These are phyloP conservation scores for Imbricaverruca yamaguchii DNA, from an alignment of 2,888 invertebrate genomes.

Conservation along the genomic window DNA sequence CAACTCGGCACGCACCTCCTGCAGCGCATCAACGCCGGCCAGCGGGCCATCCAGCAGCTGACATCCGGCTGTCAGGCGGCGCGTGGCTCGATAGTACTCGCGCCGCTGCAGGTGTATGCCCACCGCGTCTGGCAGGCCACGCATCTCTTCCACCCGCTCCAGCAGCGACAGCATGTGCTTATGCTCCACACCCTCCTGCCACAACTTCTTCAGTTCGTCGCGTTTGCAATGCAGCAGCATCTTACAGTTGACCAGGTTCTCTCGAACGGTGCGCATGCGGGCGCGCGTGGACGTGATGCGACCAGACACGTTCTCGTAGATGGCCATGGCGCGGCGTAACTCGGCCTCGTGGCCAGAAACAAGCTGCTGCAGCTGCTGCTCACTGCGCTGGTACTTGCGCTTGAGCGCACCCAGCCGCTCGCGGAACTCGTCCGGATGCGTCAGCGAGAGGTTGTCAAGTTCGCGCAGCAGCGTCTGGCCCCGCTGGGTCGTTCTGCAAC, in stretches of 20 bases:
- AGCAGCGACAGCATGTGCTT: constrained; percentile 80
- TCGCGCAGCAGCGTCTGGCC: constrained; percentile 20
- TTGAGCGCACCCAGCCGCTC: constrained; percentile 10
- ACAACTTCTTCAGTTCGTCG: constrained; percentile 85
- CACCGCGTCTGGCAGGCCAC: constrained; percentile 61
- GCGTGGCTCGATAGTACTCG: constrained; percentile 78
- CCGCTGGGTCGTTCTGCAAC: constrained; percentile 19
- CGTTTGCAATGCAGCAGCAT: constrained; percentile 77
- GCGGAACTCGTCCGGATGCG: constrained; percentile 22
- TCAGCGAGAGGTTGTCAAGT: constrained; percentile 15
- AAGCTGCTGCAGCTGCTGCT: constrained; percentile 19
- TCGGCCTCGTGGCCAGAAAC: not conserved
- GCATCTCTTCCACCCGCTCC: constrained; percentile 67
- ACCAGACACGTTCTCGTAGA: constrained; percentile 27
- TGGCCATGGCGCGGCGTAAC: not conserved
- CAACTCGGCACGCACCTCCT: constrained; percentile 67
- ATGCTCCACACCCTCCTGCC: constrained; percentile 94
- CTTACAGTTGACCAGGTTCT: constrained; percentile 70
- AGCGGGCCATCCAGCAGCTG: constrained; percentile 61
- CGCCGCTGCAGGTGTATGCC: constrained; percentile 59
- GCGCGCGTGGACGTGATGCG: constrained; percentile 30
- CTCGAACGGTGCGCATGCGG: constrained; percentile 31
- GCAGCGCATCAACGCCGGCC: constrained; percentile 72
- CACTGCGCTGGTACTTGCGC: constrained; percentile 20
- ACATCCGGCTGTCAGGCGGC: constrained; percentile 63